A percentile compares a stretch with the other conserved stretches of the same genome.
Evolutionary conservation across 2,888 invertebrate genomes (phyloP).

Genomic region (Nasonovia ribisnigri): DNA sequence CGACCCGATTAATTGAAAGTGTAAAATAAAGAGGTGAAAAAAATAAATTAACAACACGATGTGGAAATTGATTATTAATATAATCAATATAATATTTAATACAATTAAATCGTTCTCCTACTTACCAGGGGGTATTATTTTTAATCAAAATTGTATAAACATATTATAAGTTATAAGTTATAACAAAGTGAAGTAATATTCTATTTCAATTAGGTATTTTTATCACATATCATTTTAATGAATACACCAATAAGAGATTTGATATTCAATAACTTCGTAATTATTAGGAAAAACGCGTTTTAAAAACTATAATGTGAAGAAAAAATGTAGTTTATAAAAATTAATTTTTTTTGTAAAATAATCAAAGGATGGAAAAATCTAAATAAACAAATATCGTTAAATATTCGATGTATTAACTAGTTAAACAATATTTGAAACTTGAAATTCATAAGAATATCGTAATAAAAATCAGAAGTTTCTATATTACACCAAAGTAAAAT

Average conservation of each 20-base stretch:
- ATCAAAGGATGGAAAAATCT: background rate
- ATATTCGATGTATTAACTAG: background rate
- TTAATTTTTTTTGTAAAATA: background rate
- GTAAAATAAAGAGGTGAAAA: background rate
- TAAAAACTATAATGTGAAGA: background rate
- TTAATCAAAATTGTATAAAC: background rate
- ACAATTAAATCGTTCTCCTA: background rate
- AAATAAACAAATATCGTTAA: background rate
- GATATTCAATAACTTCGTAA: background rate
- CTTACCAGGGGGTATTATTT: background rate
- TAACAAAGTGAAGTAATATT: background rate
- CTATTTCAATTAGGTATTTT: background rate
- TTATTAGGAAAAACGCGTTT: background rate
- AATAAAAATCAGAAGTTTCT: background rate
- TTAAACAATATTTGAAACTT: background rate
- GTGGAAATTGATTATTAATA: background rate
- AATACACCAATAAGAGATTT: background rate
- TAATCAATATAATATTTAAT: background rate
- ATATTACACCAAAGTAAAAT: background rate
- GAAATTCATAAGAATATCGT: background rate
- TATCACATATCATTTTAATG: background rate
- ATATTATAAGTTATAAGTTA: background rate
- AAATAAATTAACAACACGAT: constrained; percentile 1
- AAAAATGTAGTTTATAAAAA: background rate
- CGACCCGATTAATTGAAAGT: background rate